Base-by-base conservation (phyloP, 2,797 vertebrate genomes). In the Sebastes vulpes region DNA sequence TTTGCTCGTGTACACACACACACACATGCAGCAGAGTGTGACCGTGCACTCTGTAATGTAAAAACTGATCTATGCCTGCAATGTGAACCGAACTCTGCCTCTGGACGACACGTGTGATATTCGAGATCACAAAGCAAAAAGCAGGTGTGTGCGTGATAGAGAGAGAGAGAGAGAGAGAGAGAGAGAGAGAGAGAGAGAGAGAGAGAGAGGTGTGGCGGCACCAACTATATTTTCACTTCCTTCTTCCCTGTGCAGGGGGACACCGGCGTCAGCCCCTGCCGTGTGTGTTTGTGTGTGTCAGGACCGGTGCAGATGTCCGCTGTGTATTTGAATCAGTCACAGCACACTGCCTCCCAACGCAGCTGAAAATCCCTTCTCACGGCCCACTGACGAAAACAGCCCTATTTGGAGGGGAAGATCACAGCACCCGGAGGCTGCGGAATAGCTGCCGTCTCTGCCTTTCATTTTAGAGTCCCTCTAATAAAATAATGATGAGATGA, bases 271-370 rank as follows among this genome's bases (percentile, higher is more conserved):
- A 54, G 72, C 71, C 72, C 82, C 78, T 2, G 31, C 56, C 0
- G 76, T 54, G 72, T 79, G 58, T 76, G 82, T 72, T 28, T 84
- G 72, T 84, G 72, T 84, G 77, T 81, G 74, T 84, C 54, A 23
- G 74, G 71, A 65, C 72, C 3, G 3, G 77, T 78, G 83, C 79
- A 76, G 79, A 83, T 85, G 85, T 85, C 87, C 20, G 16, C 80
- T 82, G 85, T 89, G 84, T 84, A 75, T 91, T 83, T 82, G 81
- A 87, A 89, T 88, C 85, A 87, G 84, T 85, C 89, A 85, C 82
- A 81, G 77, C 70, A 77, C 78, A 77, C 79, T 74, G 85, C 72
- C 72, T 86, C 79, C 82, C 79, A 79, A 82, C 80, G 74, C 73
- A 66, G 83, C 82, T 82, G 85, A 86, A 89, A 79, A 85, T 86